Base-by-base conservation (phyloP, 1,140 invertebrate species). In the Hydropsyche tenuis region DNA sequence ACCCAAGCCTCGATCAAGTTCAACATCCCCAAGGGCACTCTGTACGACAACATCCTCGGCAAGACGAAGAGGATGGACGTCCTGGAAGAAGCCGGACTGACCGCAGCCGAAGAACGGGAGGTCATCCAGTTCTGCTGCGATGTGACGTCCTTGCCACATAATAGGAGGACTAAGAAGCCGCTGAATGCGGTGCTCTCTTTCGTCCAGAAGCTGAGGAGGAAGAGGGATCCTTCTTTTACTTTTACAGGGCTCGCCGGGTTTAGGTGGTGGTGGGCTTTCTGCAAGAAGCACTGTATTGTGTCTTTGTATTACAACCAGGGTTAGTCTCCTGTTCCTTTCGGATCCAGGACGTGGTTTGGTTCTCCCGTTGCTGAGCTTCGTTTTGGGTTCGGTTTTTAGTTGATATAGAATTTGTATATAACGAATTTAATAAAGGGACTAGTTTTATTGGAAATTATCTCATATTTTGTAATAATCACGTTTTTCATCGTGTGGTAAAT, bases 221-320 rank as follows among this genome's bases (percentile, higher is more conserved):
- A 80, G 16, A 84, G 89, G 71, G 89, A 91, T 73, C 89, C 90
- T 0, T 84, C 83, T 70, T 92, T 92, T 79, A 80, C 85, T 22
- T 91, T 92, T 75, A 87, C 87, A 48, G 90, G 90, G 4, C 82
- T 91, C 6, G 87, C 88, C 6, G 91, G 91, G 1, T 93, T 92
- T 78, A 81, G 90, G 18, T 93, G 91, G 91, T 92, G 91, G 91
- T 93, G 91, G 91, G 91, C 91, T 0, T 93, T 93, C 78, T 92
- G 91, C 84, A 92, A 92, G 80, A 92, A 93, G 78, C 89, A 93
- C 82, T 90, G 89, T 53, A 91, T 93, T 69, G 90, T 92, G 0
- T 77, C 76, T 2, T 64, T 75, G 22, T 77, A 75, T 51, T 75
- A 70, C 30, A 37, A 37, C 30, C n/a, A n/a, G n/a, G n/a, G n/a